Evolutionary conservation across 2,888 invertebrate genomes (phyloP).

Genomic region (Morinoia aosen): DNA sequence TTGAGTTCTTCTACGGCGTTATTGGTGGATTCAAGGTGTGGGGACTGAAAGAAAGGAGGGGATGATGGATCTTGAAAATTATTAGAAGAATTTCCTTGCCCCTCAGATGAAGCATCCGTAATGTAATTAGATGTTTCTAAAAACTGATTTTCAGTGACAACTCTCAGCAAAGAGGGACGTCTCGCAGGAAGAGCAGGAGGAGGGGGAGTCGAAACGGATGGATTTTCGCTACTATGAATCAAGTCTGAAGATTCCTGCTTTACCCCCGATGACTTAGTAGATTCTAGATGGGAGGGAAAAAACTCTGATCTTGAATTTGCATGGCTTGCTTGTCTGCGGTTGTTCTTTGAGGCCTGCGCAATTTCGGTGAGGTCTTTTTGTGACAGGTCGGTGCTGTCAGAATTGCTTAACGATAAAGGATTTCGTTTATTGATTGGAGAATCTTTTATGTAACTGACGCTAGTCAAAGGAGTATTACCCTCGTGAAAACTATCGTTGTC

Average conservation of each 20-base stretch:
- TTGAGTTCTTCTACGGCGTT: neutral
- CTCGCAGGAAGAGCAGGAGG: constrained; percentile 16
- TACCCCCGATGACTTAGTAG: neutral
- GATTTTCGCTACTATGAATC: neutral
- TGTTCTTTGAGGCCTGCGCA: neutral
- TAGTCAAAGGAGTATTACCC: constrained; percentile 16
- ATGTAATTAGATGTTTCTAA: constrained; percentile 33
- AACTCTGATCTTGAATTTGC: neutral
- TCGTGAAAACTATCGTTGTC: neutral
- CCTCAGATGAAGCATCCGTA: neutral
- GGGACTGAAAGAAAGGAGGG: neutral
- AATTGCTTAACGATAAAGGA: neutral
- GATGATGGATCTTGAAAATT: neutral
- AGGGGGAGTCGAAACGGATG: neutral
- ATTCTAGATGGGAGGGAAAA: neutral
- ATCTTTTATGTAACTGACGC: constrained; percentile 31
- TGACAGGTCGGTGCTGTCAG: neutral
- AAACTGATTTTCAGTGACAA: constrained; percentile 29
- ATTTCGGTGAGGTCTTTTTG: neutral
- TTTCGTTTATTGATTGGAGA: neutral
- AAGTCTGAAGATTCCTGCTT: neutral
- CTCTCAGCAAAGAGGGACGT: constrained; percentile 43
- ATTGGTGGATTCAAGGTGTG: neutral
- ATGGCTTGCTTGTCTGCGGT: neutral
- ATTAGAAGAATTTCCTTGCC: neutral